A percentile compares a stretch with the other conserved stretches of the same genome.
These are phyloP conservation scores for Antechinus flavipes DNA, from an alignment of 2,113 vertebrate genomes.

Conservation along the genomic window DNA sequence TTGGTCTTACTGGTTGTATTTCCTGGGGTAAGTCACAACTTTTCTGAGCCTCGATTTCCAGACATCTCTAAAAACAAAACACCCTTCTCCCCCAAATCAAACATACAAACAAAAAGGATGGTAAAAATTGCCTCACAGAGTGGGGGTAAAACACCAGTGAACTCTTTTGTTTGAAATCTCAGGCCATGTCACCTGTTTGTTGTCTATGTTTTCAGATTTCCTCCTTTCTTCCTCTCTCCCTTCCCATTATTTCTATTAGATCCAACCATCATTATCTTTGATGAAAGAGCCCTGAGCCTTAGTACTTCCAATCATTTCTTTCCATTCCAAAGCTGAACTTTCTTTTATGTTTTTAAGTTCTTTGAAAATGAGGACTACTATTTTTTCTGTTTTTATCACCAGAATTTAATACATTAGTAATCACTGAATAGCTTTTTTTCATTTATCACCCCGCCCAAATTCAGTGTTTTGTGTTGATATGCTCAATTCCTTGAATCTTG, in stretches of 20 bases:
- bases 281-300: background rate
- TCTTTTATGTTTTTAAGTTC: background rate
- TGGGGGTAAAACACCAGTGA: background rate
- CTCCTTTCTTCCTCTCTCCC: no score
- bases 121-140: background rate
- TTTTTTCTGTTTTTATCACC: background rate
- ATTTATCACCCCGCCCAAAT: background rate
- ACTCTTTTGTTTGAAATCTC: background rate
- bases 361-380: background rate
- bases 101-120: background rate
- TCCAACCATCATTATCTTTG: background rate
- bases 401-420: background rate
- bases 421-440: background rate
- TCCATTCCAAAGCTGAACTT: background rate
- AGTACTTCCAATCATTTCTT: background rate
- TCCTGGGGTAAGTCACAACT: background rate
- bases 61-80: background rate
- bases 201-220: background rate
- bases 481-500: slow-evolving; percentile 10
- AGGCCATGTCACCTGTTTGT: background rate
- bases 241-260: no score
- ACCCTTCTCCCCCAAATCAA: no score
- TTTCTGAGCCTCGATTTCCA: background rate
- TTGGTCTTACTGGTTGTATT: background rate
- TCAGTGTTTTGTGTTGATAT: background rate